These are phyloP conservation scores for Eilema griseolum DNA, from an alignment of 2,888 invertebrate species.

Conservation along the genomic window DNA sequence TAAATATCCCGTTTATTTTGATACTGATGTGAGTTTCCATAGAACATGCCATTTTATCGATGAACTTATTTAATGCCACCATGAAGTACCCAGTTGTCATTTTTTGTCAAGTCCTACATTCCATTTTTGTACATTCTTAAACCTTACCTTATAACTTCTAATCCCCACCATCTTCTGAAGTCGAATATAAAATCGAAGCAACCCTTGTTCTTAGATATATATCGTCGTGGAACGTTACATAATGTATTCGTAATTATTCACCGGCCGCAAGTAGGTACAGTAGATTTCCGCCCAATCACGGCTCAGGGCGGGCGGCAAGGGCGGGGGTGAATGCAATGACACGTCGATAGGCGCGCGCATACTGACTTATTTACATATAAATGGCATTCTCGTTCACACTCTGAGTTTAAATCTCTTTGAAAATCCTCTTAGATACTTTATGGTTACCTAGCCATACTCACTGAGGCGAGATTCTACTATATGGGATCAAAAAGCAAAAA, in stretches of 20 bases:
- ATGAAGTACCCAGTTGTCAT: too few relatives aligned
- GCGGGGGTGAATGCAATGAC: constrained; percentile 52
- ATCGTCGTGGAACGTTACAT: constrained; percentile 23
- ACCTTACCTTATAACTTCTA: background rate
- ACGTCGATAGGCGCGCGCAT: constrained; percentile 75
- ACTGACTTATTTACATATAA: constrained; percentile 43
- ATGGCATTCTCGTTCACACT: constrained; percentile 43
- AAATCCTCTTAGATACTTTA: background rate
- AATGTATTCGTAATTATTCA: constrained; percentile 55
- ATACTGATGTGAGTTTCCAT: too few relatives aligned
- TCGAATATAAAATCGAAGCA: background rate
- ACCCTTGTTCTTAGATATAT: background rate
- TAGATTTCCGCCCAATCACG: constrained; percentile 69
- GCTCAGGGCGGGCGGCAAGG: constrained; percentile 67
- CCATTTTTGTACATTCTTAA: background rate
- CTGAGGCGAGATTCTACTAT: background rate
- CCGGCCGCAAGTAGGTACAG: constrained; percentile 33
- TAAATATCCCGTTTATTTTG: too few relatives aligned
- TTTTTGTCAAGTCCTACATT: background rate
- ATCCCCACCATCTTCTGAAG: background rate
- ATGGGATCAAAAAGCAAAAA: too few relatives aligned
- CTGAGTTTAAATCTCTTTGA: constrained; percentile 30
- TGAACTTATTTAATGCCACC: too few relatives aligned
- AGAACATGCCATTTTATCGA: too few relatives aligned
- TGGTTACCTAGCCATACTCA: background rate